These are phyloP conservation scores for Epinotia demarniana DNA, from an alignment of 2,888 invertebrate species.

Conservation along the genomic window DNA sequence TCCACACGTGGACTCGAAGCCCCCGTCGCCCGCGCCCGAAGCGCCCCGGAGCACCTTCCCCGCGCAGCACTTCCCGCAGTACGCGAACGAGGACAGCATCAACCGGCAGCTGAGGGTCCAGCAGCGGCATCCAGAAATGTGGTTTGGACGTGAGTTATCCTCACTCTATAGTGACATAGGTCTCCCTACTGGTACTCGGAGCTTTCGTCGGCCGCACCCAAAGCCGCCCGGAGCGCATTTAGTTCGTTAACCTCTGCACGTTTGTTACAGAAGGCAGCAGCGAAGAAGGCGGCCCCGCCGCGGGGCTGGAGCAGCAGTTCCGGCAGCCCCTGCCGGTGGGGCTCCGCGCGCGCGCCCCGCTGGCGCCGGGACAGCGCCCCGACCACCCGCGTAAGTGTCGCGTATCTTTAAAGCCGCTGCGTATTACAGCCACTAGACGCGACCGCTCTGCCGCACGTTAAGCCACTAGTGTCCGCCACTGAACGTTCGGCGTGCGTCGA, in stretches of 20 bases:
- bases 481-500: neutral
- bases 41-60: slow-evolving; percentile 75
- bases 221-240: slow-evolving; percentile 65
- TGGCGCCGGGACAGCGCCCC: slow-evolving; percentile 60
- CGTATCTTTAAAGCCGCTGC: neutral
- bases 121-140: slow-evolving; percentile 88
- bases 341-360: slow-evolving; percentile 67
- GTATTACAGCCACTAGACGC: neutral
- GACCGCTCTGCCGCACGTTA: too few relatives aligned
- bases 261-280: slow-evolving; percentile 37
- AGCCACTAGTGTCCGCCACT: neutral
- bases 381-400: slow-evolving; percentile 63
- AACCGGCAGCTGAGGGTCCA: slow-evolving; percentile 92
- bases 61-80: slow-evolving; percentile 79
- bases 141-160: too few relatives aligned
- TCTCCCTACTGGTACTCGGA: slow-evolving; percentile 49
- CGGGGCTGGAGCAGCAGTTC: slow-evolving; percentile 83
- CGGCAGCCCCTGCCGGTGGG: slow-evolving; percentile 87
- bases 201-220: slow-evolving; percentile 53
- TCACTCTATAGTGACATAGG: too few relatives aligned
- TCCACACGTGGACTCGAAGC: slow-evolving; percentile 24
- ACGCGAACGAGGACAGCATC: slow-evolving; percentile 80
- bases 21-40: slow-evolving; percentile 56
- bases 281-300: slow-evolving; percentile 58
- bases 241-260: neutral